These are phyloP conservation scores for Clarias fuscus DNA, from an alignment of 2,797 vertebrate genomes.

Conservation along the genomic window DNA sequence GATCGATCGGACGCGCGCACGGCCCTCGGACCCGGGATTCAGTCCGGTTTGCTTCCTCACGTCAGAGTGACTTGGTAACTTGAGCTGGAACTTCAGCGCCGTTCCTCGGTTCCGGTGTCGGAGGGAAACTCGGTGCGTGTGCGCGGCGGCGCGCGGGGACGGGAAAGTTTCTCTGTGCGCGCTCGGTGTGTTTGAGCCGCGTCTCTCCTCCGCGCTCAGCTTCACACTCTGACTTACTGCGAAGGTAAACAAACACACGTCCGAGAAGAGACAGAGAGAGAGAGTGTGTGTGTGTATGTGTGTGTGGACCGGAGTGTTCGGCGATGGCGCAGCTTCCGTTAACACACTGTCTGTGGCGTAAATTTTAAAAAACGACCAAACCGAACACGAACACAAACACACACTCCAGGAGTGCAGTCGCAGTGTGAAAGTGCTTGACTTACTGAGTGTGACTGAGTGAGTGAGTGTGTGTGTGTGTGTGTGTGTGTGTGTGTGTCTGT, in stretches of 20 bases:
- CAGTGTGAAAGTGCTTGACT: neutral
- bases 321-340: constrained; percentile 14
- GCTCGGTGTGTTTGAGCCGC: neutral
- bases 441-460: neutral
- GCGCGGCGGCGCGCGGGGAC: constrained; percentile 4
- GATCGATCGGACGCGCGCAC: neutral
- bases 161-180: neutral
- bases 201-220: neutral
- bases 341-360: neutral
- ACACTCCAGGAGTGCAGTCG: neutral
- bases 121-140: neutral
- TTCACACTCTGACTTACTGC: neutral
- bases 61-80: neutral
- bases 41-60: neutral
- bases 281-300: neutral
- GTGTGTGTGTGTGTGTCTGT: neutral
- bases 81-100: neutral
- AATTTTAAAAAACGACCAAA: neutral
- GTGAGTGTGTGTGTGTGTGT: neutral
- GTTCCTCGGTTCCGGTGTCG: neutral
- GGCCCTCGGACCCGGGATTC: neutral
- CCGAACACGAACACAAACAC: neutral
- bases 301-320: neutral
- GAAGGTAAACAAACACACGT: neutral
- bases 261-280: neutral